These are phyloP conservation scores for Ceratosolen solmsi DNA, from an alignment of 1,140 invertebrate species.

Conservation along the genomic window DNA sequence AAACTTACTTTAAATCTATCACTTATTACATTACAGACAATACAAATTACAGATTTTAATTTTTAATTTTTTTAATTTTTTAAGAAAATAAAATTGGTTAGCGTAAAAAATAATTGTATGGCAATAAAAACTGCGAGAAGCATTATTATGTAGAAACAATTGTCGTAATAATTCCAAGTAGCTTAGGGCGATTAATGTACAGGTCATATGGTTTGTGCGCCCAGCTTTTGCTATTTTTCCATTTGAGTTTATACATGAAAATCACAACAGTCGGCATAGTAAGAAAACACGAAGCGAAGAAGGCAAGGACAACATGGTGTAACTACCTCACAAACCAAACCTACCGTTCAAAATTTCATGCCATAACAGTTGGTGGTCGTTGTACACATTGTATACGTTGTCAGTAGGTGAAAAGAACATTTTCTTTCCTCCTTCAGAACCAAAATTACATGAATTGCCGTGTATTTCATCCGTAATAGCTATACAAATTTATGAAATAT, in stretches of 20 bases:
- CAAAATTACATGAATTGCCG: neutral
- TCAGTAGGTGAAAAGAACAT: slow-evolving; percentile 5
- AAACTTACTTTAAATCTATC: too few relatives aligned
- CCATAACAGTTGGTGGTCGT: slow-evolving; percentile 34
- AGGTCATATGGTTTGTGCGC: neutral
- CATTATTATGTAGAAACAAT: neutral
- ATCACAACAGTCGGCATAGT: neutral
- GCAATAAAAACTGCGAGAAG: neutral
- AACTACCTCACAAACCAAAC: neutral
- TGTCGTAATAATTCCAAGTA: slow-evolving; percentile 26
- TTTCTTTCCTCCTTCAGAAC: neutral
- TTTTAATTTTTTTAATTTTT: too few relatives aligned
- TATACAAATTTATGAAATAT: neutral
- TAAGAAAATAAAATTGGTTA: too few relatives aligned
- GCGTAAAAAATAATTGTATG: neutral
- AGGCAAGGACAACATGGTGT: neutral
- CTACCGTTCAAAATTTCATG: neutral
- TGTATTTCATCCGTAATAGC: neutral
- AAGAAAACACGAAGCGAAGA: neutral
- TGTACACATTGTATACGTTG: neutral
- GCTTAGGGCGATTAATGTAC: neutral
- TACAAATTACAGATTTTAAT: too few relatives aligned
- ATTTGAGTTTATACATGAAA: neutral
- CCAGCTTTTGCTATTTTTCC: neutral
- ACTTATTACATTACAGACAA: too few relatives aligned